Conservation (phyloP, 2,113 vertebrate species). For the Elanoides forficatus region DNA sequence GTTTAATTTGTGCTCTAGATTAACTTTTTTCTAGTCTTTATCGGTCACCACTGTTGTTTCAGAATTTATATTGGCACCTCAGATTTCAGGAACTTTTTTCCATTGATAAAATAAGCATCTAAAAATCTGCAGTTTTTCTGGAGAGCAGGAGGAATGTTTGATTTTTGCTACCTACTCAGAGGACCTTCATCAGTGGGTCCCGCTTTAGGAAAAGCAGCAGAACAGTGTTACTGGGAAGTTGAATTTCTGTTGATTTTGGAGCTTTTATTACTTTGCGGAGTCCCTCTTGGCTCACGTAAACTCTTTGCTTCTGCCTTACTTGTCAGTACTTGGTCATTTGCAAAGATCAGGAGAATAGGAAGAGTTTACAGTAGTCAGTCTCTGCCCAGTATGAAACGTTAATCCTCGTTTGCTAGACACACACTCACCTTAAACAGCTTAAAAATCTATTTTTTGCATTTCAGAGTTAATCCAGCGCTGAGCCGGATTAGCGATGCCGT, state of each 20-base stretch:
- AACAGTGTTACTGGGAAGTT: not conserved
- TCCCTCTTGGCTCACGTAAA: fast-evolving
- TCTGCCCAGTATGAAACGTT: not conserved
- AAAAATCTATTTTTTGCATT: conserved; percentile 34
- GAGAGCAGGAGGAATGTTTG: not conserved
- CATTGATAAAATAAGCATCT: not conserved
- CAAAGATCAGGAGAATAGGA: not conserved
- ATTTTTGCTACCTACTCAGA: not conserved
- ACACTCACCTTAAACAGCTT: not conserved
- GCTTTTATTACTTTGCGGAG: not conserved
- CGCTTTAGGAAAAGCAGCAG: not conserved
- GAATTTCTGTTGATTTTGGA: not conserved
- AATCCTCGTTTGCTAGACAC: not conserved
- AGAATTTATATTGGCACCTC: not conserved
- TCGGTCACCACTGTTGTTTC: not conserved
- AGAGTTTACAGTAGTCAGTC: fast-evolving
- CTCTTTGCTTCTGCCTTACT: not conserved
- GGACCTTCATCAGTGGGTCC: not conserved
- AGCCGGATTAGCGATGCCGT: not conserved
- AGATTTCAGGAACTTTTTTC: not conserved
- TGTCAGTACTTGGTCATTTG: fast-evolving
- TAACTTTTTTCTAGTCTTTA: not conserved
- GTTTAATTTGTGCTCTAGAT: not conserved
- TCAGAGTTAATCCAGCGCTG: not conserved
- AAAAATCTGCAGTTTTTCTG: fast-evolving